These are phyloP conservation scores for Pelodiscus sinensis DNA, from an alignment of 2,113 vertebrate genomes.

Conservation along the genomic window DNA sequence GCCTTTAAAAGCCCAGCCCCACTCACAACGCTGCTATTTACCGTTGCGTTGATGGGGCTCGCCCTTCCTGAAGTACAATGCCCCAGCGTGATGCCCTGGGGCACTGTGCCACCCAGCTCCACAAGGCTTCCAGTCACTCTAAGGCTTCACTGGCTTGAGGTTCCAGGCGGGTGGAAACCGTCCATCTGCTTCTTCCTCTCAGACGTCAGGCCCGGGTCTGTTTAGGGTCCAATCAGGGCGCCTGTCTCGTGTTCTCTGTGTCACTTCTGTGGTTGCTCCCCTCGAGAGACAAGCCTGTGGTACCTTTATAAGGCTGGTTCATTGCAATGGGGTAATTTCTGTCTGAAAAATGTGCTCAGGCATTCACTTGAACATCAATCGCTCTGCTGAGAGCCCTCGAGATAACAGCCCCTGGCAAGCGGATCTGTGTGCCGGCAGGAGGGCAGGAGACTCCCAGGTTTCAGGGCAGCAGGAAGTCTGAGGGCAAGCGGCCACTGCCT, in stretches of 20 bases:
- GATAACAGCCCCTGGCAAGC: neutral
- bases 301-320: neutral
- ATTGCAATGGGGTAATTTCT: neutral
- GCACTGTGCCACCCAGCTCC: neutral
- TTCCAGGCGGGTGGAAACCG: neutral
- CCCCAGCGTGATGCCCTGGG: neutral
- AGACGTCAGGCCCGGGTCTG: neutral
- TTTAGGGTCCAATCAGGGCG: neutral
- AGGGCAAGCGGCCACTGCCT: neutral
- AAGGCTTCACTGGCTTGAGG: neutral
- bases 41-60: neutral
- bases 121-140: neutral
- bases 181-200: neutral
- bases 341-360: rapidly evolving
- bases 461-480: neutral
- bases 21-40: neutral
- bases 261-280: neutral
- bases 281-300: rapidly evolving
- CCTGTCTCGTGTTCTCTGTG: neutral
- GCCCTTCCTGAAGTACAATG: neutral
- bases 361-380: neutral
- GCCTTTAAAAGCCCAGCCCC: neutral
- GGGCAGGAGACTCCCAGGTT: neutral
- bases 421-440: neutral
- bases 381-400: neutral